Evolutionary conservation across 2,797 vertebrate species (phyloP).

Genomic region (Menidia menidia): DNA sequence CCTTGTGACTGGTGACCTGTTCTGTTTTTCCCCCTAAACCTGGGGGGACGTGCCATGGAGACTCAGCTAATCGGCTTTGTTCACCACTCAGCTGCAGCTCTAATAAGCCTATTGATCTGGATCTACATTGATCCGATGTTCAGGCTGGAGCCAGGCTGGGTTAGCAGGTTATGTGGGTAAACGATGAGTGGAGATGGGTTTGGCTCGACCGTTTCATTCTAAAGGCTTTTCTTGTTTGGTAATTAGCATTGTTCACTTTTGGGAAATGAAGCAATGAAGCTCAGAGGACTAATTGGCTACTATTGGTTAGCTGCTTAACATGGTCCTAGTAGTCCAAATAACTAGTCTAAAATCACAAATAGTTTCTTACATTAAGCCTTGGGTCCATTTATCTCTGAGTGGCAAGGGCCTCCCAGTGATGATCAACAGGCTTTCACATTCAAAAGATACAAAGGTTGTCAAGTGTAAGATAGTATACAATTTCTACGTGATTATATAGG

Average conservation of each 20-base stretch:
- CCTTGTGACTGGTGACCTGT: constrained; percentile 78
- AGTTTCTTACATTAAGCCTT: constrained; percentile 4
- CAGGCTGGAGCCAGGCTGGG: constrained; percentile 52
- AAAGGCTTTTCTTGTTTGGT: constrained; percentile 29
- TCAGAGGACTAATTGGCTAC: constrained; percentile 4
- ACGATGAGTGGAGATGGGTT: constrained; percentile 25
- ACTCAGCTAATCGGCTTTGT: constrained; percentile 78
- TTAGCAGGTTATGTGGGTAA: constrained; percentile 46
- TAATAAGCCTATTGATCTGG: constrained; percentile 81
- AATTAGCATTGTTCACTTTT: constrained; percentile 24
- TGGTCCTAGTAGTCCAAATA: constrained; percentile 4
- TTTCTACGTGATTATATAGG: constrained; percentile 43
- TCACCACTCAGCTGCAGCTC: constrained; percentile 69
- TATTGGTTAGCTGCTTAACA: constrained; percentile 14
- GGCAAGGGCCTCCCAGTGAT: constrained; percentile 34
- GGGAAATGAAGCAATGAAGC: constrained; percentile 29
- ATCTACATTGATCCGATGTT: constrained; percentile 70
- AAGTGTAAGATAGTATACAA: constrained; percentile 17
- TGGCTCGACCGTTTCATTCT: constrained; percentile 35
- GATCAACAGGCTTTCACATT: constrained; percentile 37
- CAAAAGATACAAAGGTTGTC: constrained; percentile 31
- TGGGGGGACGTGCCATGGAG: constrained; percentile 56
- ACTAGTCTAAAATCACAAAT: constrained; percentile 10
- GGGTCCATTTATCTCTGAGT: constrained; percentile 23
- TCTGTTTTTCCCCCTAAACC: constrained; percentile 60